Conservation (phyloP, 1,140 invertebrate genomes). For the Protaetia brevitarsis region DNA sequence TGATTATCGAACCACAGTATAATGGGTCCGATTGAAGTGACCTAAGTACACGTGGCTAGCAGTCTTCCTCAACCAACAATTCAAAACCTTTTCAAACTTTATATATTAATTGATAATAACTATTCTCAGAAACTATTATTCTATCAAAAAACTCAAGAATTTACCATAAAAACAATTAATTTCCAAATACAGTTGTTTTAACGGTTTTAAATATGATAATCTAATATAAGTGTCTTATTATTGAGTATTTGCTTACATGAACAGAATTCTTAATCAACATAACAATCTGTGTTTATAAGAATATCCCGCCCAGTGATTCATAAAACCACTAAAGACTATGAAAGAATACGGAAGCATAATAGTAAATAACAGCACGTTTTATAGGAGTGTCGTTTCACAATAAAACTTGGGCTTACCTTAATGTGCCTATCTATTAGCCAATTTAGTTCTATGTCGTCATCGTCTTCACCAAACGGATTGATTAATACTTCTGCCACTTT, state of each 20-base stretch:
- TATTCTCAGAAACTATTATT: no score
- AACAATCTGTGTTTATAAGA: neutral
- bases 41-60: no score
- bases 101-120: no score
- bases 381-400: neutral
- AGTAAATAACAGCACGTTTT: neutral
- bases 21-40: no score
- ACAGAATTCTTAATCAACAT: neutral
- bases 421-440: constrained; percentile 87
- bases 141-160: no score
- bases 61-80: no score
- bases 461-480: constrained; percentile 92
- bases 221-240: no score
- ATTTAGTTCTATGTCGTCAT: constrained; percentile 90
- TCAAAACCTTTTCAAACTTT: no score
- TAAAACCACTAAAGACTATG: neutral
- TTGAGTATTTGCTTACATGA: neutral
- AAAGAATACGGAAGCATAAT: neutral
- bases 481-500: constrained; percentile 91
- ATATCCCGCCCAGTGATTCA: neutral
- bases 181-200: no score
- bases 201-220: no score
- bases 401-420: constrained; percentile 60
- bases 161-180: no score
- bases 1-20: no score